phyloP scores from a whole-genome alignment of 2,888 invertebrate genomes.

The Hirtodrosophila alboralis region DNA sequence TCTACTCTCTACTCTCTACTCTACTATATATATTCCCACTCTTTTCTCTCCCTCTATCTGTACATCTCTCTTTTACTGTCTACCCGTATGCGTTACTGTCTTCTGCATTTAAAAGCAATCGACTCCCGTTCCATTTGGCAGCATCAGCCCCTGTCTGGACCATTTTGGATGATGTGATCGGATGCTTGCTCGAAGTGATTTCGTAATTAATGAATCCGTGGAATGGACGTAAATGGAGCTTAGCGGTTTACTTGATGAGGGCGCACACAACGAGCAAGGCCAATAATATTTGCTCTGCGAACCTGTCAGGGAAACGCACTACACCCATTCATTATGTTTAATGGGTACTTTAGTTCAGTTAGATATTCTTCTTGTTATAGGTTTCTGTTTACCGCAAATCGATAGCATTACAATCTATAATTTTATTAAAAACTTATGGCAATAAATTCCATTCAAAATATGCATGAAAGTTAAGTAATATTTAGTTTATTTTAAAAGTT shows the following conservation, averaged over 20 bases:
- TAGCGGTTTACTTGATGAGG: constrained; percentile 64
- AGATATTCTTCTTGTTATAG: constrained; percentile 10
- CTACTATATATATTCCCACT: too few relatives aligned
- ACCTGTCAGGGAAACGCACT: constrained; percentile 42
- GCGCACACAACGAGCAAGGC: constrained; percentile 29
- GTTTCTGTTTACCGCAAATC: constrained; percentile 24
- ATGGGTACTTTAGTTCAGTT: constrained; percentile 26
- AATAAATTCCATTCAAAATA: too few relatives aligned
- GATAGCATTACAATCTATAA: constrained; percentile 26
- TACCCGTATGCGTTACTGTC: constrained; percentile 30
- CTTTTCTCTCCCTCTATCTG: neutral
- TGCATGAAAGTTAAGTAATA: too few relatives aligned
- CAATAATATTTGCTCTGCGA: constrained; percentile 30
- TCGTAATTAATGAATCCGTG: constrained; percentile 71
- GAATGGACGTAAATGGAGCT: constrained; percentile 59
- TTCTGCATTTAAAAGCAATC: constrained; percentile 59
- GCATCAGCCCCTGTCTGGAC: constrained; percentile 21
- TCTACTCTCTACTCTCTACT: neutral
- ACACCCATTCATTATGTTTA: constrained; percentile 25
- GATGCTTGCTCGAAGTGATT: constrained; percentile 71
- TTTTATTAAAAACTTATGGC: too few relatives aligned
- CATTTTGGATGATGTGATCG: constrained; percentile 64
- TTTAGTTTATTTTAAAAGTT: neutral
- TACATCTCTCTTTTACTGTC: constrained; percentile 2
- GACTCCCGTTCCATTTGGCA: constrained; percentile 30